Conservation (phyloP, 2,113 vertebrate genomes). For the Talpa occidentalis region DNA sequence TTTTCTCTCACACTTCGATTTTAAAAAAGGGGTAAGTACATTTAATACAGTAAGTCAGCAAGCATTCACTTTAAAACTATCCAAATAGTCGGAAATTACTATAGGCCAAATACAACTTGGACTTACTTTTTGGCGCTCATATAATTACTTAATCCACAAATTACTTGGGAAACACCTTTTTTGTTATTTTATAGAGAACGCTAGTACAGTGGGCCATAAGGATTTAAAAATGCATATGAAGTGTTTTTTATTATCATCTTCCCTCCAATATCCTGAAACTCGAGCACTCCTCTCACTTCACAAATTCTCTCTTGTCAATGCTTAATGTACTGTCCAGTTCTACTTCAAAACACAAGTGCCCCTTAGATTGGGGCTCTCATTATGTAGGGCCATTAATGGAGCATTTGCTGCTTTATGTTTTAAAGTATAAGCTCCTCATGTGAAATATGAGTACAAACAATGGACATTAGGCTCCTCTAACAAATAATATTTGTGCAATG, state of each 20-base stretch:
- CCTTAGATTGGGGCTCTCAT: constrained; percentile 6
- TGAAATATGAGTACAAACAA: constrained; percentile 25
- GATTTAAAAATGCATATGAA: constrained; percentile 33
- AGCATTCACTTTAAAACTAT: constrained; percentile 23
- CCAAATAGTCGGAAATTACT: neutral
- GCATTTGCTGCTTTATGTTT: constrained; percentile 6
- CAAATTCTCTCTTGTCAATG: neutral
- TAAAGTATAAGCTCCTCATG: neutral
- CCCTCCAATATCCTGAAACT: neutral
- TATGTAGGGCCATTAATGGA: neutral
- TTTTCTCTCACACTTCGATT: constrained; percentile 33
- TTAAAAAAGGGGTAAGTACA: neutral
- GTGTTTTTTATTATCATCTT: neutral
- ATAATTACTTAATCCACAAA: neutral
- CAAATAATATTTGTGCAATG: constrained; percentile 29
- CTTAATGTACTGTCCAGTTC: constrained; percentile 17
- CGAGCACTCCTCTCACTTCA: neutral
- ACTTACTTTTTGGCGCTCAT: constrained; percentile 14
- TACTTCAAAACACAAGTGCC: neutral
- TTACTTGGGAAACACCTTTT: neutral
- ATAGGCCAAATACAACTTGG: neutral
- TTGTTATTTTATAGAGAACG: constrained; percentile 34
- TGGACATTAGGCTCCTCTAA: neutral
- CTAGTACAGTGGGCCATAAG: neutral
- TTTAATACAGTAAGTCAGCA: neutral